Conservation (phyloP, 2,888 invertebrate species). For the Pantelozetes paolii region DNA sequence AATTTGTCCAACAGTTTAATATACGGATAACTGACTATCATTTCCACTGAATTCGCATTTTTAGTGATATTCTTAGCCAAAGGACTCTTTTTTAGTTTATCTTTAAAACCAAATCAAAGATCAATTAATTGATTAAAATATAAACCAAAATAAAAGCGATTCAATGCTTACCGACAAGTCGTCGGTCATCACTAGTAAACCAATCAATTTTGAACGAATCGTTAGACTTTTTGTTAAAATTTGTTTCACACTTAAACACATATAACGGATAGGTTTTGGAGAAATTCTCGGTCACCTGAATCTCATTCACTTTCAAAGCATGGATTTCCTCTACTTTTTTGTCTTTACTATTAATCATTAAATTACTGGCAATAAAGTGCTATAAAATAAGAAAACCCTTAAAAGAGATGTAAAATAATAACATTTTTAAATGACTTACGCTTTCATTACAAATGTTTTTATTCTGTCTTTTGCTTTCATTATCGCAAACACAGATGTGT, state of each 20-base stretch:
- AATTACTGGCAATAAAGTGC: not conserved
- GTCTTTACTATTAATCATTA: not conserved
- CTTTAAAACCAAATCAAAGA: not conserved
- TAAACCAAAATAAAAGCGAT: too few relatives aligned
- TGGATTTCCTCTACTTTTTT: not conserved
- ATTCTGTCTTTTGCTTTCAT: not conserved
- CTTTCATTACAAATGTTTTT: not conserved
- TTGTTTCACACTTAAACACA: not conserved
- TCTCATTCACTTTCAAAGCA: slow-evolving; percentile 1
- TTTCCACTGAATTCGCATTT: not conserved
- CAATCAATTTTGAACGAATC: not conserved
- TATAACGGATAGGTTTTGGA: not conserved
- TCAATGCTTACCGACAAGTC: not conserved
- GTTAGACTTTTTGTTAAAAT: not conserved
- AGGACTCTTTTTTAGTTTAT: not conserved
- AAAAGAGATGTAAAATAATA: not conserved
- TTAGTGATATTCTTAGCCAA: not conserved
- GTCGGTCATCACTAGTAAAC: not conserved
- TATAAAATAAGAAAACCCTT: not conserved
- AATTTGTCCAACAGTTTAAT: not conserved
- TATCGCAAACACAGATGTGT: not conserved
- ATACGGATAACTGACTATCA: slow-evolving; percentile 6
- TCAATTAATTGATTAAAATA: too few relatives aligned
- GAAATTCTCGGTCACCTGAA: not conserved
- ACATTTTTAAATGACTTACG: not conserved